Base-by-base conservation (phyloP, 2,797 vertebrate genomes). In the Tympanoctomys barrerae region DNA sequence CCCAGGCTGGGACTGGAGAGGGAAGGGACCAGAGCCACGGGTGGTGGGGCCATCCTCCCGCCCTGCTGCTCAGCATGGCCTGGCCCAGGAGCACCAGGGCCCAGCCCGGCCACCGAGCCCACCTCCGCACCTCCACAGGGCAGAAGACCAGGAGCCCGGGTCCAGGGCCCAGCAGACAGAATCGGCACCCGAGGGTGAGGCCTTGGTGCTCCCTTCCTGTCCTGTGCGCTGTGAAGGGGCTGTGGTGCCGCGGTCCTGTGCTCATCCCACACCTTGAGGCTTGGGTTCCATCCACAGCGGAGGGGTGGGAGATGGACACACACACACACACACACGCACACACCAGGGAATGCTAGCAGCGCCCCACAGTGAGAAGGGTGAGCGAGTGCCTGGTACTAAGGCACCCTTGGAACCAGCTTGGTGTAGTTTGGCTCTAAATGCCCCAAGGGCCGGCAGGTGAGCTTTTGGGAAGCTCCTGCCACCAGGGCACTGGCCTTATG, bases 371-470 rank as follows among this genome's bases (percentile, higher is more conserved):
- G 11, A 26, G 5, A 39, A 26, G 31, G 49, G n/a, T 9, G 18
- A 4, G 5, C 19, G 13, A 5, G 5, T 19, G 26, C 26, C 9
- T 5, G 33, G 21, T 16, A n/a, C 9, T 0, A 12, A 7, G n/a
- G 22, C 11, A 2, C 64, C 13, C 46, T 46, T 31, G 83, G 66
- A 10, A 73, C 49, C 39, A 9, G 10, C 75, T 18, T 78, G 46
- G 9, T 19, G 11, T 19, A 11, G 75, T 33, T 52, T 33, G 75
- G 28, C 13, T 78, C 75, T 33, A 33, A 78, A 78, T 52, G 75
- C 33, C 18, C 46, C 75, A 10, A 19, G 52, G 75, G 26, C 46
- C 46, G 21, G 28, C 4, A 14, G 75, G 31, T 7, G 28, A 33
- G 14, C 46, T 31, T 19, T 5, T 1, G 46, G 26, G 46, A 52